Percentiles rank a stretch among this genome's conserved stretches.
Evolutionary conservation across 2,888 invertebrate species (phyloP).

Genomic region (Netelia inedita): DNA sequence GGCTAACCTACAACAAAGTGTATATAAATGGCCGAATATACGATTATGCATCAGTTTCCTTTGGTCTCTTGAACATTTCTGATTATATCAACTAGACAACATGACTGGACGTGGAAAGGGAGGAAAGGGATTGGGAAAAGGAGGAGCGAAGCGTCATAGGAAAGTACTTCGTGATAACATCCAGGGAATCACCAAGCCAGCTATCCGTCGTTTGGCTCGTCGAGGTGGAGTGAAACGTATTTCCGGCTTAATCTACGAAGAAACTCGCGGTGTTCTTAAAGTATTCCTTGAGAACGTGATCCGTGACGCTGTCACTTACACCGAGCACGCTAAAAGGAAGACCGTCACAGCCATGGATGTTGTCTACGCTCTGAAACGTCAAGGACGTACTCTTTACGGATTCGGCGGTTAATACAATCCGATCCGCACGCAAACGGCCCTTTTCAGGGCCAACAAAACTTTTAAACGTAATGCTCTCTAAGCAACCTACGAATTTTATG

Average conservation of each 20-base stretch:
- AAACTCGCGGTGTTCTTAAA: constrained; percentile 92
- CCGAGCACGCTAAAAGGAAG: constrained; percentile 34
- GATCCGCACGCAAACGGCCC: neutral
- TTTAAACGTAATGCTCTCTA: neutral
- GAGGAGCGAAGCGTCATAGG: too few species aligned
- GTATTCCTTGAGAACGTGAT: too few species aligned
- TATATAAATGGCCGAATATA: neutral
- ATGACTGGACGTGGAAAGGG: constrained; percentile 94
- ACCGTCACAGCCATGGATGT: constrained; percentile 10
- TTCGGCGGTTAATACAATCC: too few species aligned
- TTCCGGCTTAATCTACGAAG: constrained; percentile 92
- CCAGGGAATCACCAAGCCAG: constrained; percentile 93
- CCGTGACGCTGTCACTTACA: constrained; percentile 11
- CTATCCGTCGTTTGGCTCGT: constrained; percentile 87
- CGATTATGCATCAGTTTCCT: neutral
- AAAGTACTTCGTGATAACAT: constrained; percentile 89
- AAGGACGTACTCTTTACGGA: neutral
- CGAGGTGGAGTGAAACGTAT: constrained; percentile 90
- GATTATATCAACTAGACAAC: constrained; percentile 1
- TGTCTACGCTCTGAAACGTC: constrained; percentile 6
- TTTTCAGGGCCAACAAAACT: neutral
- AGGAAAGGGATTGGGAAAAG: constrained; percentile 89
- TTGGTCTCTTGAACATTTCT: constrained; percentile 63
- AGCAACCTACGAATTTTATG: too few species aligned
- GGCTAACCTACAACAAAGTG: neutral